Evolutionary conservation across 2,113 vertebrate species (phyloP), one percentile per base, ranked within the genome.

Genomic region (Phaethornis superciliosus): DNA sequence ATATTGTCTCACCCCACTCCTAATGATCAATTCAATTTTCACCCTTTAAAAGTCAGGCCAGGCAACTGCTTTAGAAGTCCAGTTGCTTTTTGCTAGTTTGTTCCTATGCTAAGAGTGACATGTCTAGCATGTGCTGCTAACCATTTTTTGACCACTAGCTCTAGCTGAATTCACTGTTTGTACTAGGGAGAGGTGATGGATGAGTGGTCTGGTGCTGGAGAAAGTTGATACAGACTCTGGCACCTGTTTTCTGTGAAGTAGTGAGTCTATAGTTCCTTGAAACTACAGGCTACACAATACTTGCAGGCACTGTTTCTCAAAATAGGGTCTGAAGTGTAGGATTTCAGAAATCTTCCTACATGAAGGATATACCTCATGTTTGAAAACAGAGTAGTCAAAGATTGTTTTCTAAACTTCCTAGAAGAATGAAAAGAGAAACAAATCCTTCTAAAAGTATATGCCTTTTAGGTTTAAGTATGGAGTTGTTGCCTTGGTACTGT

Each of bases 81-180:
- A 17, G 7, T 28, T 75, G 22, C 51, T 76, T 80, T 80, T 58
- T 70, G 56, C 54, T 69, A 5, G 42, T 58, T 42, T 33, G 44
- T 35, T 59, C 72, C 49, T 28, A 2, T 30, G 24, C 55, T 28
- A 55, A 33, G 26, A 12, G 22, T 62, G 65, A 52, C n/a, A 15
- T 14, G 17, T 49, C 23, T 37, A 32, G 55, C 28, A 15, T 33
- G 13, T 54, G 26, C 49, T 0, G 0, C 55, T 21, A 74, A 12
- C 15, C n/a, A 5, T 40, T 58, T 47, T 59, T 42, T 1, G 0
- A 18, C 42, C 18, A 28, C 49, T 62, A 1, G 1, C 22, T 67
- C 64, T 20, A 10, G 26, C 44, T 32, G 24, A 90, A 40, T 67
- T 56, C 64, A 67, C 32, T 72, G 9, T 33, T 67, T 63, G 28